Evolutionary conservation across 1,140 invertebrate genomes (phyloP).

Genomic region (Drosophila subpulchrella): DNA sequence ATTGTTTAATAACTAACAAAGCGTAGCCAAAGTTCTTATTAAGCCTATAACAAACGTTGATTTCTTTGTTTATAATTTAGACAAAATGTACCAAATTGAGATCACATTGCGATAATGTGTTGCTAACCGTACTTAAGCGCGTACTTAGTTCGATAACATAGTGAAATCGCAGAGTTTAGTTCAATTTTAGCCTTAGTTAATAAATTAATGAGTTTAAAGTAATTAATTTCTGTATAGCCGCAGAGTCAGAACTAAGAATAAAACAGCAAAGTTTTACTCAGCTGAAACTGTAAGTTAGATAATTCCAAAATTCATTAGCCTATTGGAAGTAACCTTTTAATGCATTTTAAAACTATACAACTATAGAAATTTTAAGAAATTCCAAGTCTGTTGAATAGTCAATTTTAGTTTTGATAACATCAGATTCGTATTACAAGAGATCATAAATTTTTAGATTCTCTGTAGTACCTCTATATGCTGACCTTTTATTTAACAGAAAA

Average conservation of each 20-base stretch:
- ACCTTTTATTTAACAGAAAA: not conserved
- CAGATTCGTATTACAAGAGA: not conserved
- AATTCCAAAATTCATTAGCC: conserved; percentile 7
- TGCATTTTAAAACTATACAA: conserved; percentile 17
- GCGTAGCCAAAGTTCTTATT: conserved; percentile 67
- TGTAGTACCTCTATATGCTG: not conserved
- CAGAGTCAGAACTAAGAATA: conserved; percentile 29
- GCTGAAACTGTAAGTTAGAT: conserved; percentile 11
- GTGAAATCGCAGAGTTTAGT: conserved; percentile 38
- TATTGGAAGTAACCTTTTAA: not conserved
- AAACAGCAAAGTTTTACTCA: conserved; percentile 15
- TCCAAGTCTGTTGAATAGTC: not conserved
- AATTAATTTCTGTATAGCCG: conserved; percentile 39
- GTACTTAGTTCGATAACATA: conserved; percentile 51
- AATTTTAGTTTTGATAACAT: too few species aligned
- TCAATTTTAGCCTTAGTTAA: conserved; percentile 53
- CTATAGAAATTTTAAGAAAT: not conserved
- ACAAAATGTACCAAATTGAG: conserved; percentile 46
- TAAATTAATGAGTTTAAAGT: conserved; percentile 8
- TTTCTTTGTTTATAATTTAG: conserved; percentile 64
- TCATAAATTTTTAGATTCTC: not conserved
- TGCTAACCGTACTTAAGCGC: conserved; percentile 44
- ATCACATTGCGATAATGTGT: conserved; percentile 12
- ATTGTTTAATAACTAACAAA: conserved; percentile 61
- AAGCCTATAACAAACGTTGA: conserved; percentile 38